Evolutionary conservation across 2,797 vertebrate species (phyloP), one percentile per base, ranked within the genome.

Genomic region (Discoglossus pictus): DNA sequence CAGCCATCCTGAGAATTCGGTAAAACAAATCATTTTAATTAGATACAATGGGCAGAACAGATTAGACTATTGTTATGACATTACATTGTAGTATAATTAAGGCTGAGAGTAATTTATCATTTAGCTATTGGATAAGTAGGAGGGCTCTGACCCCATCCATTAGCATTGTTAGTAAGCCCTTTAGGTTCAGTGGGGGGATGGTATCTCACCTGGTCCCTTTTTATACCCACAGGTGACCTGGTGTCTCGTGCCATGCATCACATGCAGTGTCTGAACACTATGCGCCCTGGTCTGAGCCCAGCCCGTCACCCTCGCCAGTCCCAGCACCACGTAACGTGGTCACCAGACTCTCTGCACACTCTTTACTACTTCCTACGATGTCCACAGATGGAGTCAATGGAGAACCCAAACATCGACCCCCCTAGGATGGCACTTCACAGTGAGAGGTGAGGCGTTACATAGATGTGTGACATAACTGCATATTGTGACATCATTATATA

Each of bases 361-460:
- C 92, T 98, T 39, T 98, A 95, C 87, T 98, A 98, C 82, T 98
- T 95, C 87, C 87, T 98, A n/a, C 92, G 92, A 55, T 93, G 90
- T 38, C 92, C 92, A 12, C 93, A 97, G 47, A 95, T 94, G 93
- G 95, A 98, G 54, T 94, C 91, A 2, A 85, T 93, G 89, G 95
- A 98, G 76, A 95, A 96, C 59, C 94, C 93, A 40, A 94, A 96
- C 87, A 83, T 97, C 27, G 94, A 94, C 74, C 93, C 93, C 6
- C 91, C 91, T 0, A 80, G 86, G 75, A 89, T 92, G 89, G 80
- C 83, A 4, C 90, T 98, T 73, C 91, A 81, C 83, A 93, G 88
- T 5, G 95, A 97, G 81, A 85, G 87, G 91, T 91, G 65, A 74
- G 56, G 31, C 2, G 7, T 7, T 11, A 8, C 25, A 13, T 50